Base-by-base conservation (phyloP, 1,140 invertebrate genomes). In the Panagrolaimus sp. region DNA sequence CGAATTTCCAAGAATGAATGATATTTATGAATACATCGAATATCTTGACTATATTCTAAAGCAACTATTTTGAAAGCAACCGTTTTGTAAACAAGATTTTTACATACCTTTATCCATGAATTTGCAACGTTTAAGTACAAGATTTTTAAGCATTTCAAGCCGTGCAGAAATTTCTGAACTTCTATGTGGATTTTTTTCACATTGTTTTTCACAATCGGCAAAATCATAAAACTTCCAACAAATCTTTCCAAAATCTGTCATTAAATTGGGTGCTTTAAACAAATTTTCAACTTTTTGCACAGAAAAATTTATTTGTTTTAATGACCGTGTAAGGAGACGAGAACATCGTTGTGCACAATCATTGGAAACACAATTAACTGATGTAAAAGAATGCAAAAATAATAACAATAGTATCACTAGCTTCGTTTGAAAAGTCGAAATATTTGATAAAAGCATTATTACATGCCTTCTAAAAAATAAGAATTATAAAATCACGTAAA, bases 11-110 rank as follows among this genome's bases (percentile, higher is more conserved):
- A 23, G 42, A 63, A 63, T 7, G 14, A 23, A 16, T 43, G 27
- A 27, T 63, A 63, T 43, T 63, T 63, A 4, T 31, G 42, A 43
- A 63, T 63, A 16, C 62, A 63, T 42, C 38, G 42, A 43, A 63
- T 42, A 63, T 63, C 27, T 38, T 31, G 62, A 43, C 62, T 63
- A 42, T 43, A 16, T 27, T 27, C 51, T 57, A 23, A 57, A 57
- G n/a, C n/a, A n/a, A 57, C n/a, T 16, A 9, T 57, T 0, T 57
- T 13, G 0, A n/a, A 13, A 25, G 0, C 2, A 2, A 57, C 0
- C 11, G 8, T 27, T 61, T 61, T 5, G 5, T 14, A 47, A 47
- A n/a, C 46, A n/a, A 14, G 13, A 5, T 62, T 8, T 27, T 31
- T 13, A 63, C 27, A 16, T 38, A 63, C 62, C 38, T 63, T 9